Conservation (phyloP, 2,113 vertebrate genomes). For the Amphiprion percula region DNA sequence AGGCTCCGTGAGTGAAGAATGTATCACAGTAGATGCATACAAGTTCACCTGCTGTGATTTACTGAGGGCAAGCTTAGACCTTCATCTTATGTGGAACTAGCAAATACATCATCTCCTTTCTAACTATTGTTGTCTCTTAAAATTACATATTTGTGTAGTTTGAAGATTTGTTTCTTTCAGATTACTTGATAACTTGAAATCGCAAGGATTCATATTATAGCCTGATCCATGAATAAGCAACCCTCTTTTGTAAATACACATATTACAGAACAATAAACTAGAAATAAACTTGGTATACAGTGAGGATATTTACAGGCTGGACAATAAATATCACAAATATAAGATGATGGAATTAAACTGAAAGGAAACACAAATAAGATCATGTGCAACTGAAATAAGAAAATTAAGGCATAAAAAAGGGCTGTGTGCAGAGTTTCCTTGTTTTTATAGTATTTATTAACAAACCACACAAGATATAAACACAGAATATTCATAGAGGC, state of each 20-base stretch:
- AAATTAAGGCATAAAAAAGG: not conserved
- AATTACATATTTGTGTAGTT: not conserved
- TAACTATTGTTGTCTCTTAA: too few species aligned
- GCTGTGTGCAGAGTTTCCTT: not conserved
- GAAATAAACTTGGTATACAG: not conserved
- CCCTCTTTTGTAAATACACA: too few species aligned
- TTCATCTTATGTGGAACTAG: not conserved
- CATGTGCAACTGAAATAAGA: not conserved
- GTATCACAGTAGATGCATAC: not conserved
- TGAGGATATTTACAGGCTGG: not conserved
- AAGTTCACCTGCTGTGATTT: not conserved
- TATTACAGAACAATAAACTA: too few species aligned
- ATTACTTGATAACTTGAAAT: not conserved
- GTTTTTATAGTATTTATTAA: not conserved
- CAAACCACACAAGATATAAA: not conserved
- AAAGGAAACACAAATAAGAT: too few species aligned
- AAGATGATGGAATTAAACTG: too few species aligned
- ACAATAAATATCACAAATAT: not conserved
- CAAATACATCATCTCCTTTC: not conserved
- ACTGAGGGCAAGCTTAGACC: not conserved
- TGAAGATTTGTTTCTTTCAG: not conserved
- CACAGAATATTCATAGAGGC: not conserved
- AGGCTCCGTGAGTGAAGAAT: not conserved
- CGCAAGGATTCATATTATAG: not conserved
- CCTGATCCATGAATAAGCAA: too few species aligned